Evolutionary conservation across 2,113 vertebrate genomes (phyloP), one percentile per base, ranked within the genome.

Genomic region (Zapornia atra): DNA sequence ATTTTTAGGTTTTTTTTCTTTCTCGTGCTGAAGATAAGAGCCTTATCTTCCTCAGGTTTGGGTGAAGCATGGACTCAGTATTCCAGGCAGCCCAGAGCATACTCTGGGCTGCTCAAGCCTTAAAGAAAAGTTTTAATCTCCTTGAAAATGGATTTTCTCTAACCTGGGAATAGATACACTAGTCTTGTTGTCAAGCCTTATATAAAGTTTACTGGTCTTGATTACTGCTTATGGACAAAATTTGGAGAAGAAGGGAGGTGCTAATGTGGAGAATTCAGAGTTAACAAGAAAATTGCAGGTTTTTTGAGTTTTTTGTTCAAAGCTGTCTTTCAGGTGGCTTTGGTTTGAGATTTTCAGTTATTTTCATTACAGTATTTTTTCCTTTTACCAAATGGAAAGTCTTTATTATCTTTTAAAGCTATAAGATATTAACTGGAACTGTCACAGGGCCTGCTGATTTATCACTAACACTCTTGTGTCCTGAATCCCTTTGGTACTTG

Each of bases 21-120:
- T 95, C 83, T 96, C 90, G 59, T 59, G 53, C 89, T 94, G 64
- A 75, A 97, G 98, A 98, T 98, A 98, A 98, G 91, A 65, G 42
- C 71, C 96, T 98, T 98, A 98, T 98, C 96, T 98, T 83, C 94
- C 83, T 97, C 59, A 83, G 36, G 61, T 96, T 94, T 96, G 86
- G 73, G 86, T 95, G 94, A 95, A 96, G 71, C 79, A 29, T 69
- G 28, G 83, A 79, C 33, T 89, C 53, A 8, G 8, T 94, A 77
- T 92, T 80, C 75, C 68, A 95, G 89, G 92, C 82, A 93, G 90
- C 92, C 77, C 48, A 81, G 68, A 78, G 66, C 76, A 28, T 91
- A 87, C 51, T n/a, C 38, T 94, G 90, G 44, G 25, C 73, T 96
- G 88, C 83, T 92, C 77, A 96, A 91, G 56, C 68, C 86, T 92